A percentile compares a stretch with the other conserved stretches of the same genome.
These are phyloP conservation scores for Craniophora ligustri DNA, from an alignment of 2,888 invertebrate species.

Conservation along the genomic window DNA sequence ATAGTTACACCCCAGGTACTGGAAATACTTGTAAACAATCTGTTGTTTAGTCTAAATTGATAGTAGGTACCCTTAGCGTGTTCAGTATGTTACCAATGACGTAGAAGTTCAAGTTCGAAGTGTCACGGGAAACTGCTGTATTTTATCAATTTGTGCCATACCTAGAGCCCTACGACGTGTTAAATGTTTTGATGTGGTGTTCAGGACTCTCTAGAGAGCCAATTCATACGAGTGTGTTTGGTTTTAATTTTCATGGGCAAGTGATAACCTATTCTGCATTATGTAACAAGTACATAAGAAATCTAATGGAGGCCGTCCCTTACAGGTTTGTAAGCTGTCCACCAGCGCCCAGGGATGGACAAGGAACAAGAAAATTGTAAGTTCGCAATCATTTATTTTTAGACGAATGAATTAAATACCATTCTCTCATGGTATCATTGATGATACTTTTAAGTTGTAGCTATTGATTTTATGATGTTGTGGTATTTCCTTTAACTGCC, in stretches of 20 bases:
- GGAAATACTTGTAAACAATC: constrained; percentile 66
- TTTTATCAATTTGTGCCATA: constrained; percentile 67
- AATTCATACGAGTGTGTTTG: constrained; percentile 56
- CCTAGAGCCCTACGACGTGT: constrained; percentile 48
- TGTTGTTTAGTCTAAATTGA: constrained; percentile 54
- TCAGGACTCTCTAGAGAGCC: constrained; percentile 34
- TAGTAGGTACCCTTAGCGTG: constrained; percentile 53
- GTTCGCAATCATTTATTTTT: constrained; percentile 61
- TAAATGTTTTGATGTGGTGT: constrained; percentile 57
- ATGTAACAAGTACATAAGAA: constrained; percentile 84
- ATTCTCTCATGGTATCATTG: constrained; percentile 10
- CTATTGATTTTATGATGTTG: constrained; percentile 37
- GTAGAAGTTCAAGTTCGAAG: constrained; percentile 61
- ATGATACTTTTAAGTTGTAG: not conserved
- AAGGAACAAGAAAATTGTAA: constrained; percentile 93
- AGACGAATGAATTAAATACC: constrained; percentile 1
- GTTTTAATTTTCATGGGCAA: constrained; percentile 64
- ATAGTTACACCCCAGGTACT: constrained; percentile 92
- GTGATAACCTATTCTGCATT: constrained; percentile 86
- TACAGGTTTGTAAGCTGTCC: constrained; percentile 93
- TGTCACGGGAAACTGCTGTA: constrained; percentile 68
- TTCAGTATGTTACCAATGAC: constrained; percentile 62
- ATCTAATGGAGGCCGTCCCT: constrained; percentile 78
- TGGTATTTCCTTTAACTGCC: not conserved
- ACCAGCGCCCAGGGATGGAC: constrained; percentile 93